phyloP scores from a whole-genome alignment of 1,140 invertebrate genomes.

The Calosoma granatense region DNA sequence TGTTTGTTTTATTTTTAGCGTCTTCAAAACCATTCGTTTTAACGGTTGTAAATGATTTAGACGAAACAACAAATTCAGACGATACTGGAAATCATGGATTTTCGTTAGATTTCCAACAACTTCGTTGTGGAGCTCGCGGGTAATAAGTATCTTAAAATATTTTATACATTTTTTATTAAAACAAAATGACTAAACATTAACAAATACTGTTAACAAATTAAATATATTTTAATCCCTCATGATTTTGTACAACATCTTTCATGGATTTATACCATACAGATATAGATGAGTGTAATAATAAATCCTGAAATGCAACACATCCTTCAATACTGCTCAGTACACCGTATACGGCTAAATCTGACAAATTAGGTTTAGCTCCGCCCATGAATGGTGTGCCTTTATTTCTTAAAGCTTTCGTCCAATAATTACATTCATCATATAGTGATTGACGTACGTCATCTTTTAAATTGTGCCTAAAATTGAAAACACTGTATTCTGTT shows the following conservation, averaged over 20 bases:
- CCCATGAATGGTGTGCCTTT: constrained; percentile 70
- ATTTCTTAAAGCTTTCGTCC: constrained; percentile 60
- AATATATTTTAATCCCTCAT: constrained; percentile 6
- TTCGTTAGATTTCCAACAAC: constrained; percentile 22
- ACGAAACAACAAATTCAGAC: constrained; percentile 37
- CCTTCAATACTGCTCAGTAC: constrained; percentile 92
- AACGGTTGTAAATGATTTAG: constrained; percentile 53
- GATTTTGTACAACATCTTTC: constrained; percentile 25
- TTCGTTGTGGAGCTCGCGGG: background rate
- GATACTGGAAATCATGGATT: constrained; percentile 62
- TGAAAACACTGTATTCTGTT: no score
- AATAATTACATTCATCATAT: constrained; percentile 79
- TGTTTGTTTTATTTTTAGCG: constrained; percentile 36
- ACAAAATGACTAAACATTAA: background rate
- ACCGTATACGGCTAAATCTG: constrained; percentile 90
- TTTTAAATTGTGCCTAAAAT: constrained; percentile 64
- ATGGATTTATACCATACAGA: constrained; percentile 30
- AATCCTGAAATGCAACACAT: constrained; percentile 82
- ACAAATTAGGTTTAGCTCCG: constrained; percentile 78
- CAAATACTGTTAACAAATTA: background rate
- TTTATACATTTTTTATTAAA: background rate
- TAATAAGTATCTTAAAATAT: background rate
- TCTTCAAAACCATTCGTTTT: constrained; percentile 59
- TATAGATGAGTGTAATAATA: constrained; percentile 62
- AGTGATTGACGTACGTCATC: constrained; percentile 83